Base-by-base conservation (phyloP, 35 echinoderm and acorn worm genomes). In the Strongylocentrotus purpuratus region DNA sequence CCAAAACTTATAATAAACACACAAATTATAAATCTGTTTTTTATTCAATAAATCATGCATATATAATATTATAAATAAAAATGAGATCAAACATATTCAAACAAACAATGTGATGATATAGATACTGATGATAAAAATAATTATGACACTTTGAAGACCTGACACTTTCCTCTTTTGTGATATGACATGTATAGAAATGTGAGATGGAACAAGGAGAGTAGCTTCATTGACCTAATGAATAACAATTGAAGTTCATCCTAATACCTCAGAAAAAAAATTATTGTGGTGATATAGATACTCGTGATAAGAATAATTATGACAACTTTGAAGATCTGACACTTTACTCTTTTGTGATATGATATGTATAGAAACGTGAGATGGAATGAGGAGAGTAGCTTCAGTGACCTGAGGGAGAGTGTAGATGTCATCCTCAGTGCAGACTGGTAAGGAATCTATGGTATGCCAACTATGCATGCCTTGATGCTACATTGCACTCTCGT, bases 391-490 rank as follows among this genome's bases (percentile, higher is more conserved):
- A 25, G 65, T 22, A 95, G 70, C 33, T 97, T 59, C 93, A 71
- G 15, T 28, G 96, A 97, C 87, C 90, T 97, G 20, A 94, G 31
- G 31, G 94, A 94, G 12, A 46, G 61, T 31, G 95, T 95, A 88
- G 96, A 97, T 94, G 88, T 92, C 32, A 86, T 97, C 31, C 92
- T 97, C 33, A 95, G 89, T 95, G 94, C 94, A 18, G 96, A 97
- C 48, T 97, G 96, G 96, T 97, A 97, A 95, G 96, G 91, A 93
- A 93, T 93, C 32, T 58, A 13, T 46, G 91, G 91, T 20, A 93
- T 93, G 45, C 91, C 17, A 93, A 58, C 32, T 11, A 93, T 93
- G 91, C 91, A 93, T 93, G 48, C 91, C 91, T 93, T 47, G 91
- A 47, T 58, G 91, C 46, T 93, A 48, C 46, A 93, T 93, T 93